Evolutionary conservation across 1,140 invertebrate species (phyloP).

Genomic region (Olivierus martensii): DNA sequence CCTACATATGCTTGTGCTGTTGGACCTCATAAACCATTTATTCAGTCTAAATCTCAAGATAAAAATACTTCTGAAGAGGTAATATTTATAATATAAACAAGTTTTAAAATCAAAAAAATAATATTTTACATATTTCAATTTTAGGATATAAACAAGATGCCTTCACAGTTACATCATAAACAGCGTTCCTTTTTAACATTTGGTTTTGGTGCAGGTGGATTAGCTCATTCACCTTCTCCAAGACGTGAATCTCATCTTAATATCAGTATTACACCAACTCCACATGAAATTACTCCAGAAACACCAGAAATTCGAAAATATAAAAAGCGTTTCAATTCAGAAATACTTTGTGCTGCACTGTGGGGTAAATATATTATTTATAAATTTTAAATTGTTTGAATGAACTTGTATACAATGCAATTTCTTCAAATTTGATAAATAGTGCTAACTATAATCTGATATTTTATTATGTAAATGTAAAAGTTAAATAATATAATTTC

Average conservation of each 20-base stretch:
- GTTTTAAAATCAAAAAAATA: too few relatives aligned
- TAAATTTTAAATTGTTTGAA: too few relatives aligned
- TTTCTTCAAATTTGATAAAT: too few relatives aligned
- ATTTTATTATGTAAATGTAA: too few relatives aligned
- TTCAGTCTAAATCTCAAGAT: constrained; percentile 42
- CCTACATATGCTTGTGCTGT: constrained; percentile 12
- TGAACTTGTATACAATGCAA: too few relatives aligned
- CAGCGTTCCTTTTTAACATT: constrained; percentile 93
- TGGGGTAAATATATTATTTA: constrained; percentile 66
- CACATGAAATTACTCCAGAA: constrained; percentile 73
- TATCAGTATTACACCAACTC: constrained; percentile 91
- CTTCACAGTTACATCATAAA: constrained; percentile 61
- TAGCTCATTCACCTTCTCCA: constrained; percentile 25
- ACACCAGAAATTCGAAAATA: constrained; percentile 98
- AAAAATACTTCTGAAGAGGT: constrained; percentile 89
- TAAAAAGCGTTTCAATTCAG: constrained; percentile 75
- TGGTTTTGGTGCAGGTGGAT: constrained; percentile 63
- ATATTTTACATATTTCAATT: too few relatives aligned
- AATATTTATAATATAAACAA: constrained; percentile 26
- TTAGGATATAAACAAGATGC: too few relatives aligned
- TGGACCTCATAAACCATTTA: background rate
- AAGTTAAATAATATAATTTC: too few relatives aligned
- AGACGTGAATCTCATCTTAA: constrained; percentile 88
- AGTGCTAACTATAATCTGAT: too few relatives aligned
- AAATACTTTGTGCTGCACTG: constrained; percentile 94